These are phyloP conservation scores for Mesembrinibis cayennensis DNA, from an alignment of 2,113 vertebrate species.

Conservation along the genomic window DNA sequence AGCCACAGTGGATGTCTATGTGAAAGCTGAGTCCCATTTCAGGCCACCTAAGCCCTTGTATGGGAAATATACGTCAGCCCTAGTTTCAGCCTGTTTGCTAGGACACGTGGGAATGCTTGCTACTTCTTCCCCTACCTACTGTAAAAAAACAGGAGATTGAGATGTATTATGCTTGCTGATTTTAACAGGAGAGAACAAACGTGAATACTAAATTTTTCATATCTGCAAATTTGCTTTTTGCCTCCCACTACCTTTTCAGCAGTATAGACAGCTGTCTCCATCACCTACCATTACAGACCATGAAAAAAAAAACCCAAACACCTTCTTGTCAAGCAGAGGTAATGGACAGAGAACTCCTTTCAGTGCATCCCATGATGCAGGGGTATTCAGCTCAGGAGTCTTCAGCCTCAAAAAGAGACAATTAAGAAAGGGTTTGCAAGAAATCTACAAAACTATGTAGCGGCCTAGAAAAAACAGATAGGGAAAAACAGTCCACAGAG, in stretches of 20 bases:
- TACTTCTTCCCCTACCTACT: neutral
- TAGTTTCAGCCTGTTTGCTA: neutral
- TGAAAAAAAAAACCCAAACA: neutral
- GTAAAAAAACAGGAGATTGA: fast-evolving
- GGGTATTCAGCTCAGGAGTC: neutral
- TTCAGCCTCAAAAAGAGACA: neutral
- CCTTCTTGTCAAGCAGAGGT: neutral
- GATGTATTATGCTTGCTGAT: neutral
- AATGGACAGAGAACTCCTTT: neutral
- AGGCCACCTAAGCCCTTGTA: neutral
- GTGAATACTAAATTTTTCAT: neutral
- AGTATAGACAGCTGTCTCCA: neutral
- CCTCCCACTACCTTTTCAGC: neutral
- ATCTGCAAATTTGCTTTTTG: neutral
- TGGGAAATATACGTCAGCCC: neutral
- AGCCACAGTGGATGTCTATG: neutral
- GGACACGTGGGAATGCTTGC: neutral
- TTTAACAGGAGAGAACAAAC: neutral
- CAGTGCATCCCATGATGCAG: neutral
- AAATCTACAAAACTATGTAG: neutral
- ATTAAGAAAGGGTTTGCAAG: neutral
- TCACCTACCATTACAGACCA: neutral
- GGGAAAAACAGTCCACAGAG: neutral
- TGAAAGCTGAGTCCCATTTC: neutral
- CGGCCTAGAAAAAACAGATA: neutral